Base-by-base conservation (phyloP, 1,140 invertebrate species). In the Drosophila dunni region DNA sequence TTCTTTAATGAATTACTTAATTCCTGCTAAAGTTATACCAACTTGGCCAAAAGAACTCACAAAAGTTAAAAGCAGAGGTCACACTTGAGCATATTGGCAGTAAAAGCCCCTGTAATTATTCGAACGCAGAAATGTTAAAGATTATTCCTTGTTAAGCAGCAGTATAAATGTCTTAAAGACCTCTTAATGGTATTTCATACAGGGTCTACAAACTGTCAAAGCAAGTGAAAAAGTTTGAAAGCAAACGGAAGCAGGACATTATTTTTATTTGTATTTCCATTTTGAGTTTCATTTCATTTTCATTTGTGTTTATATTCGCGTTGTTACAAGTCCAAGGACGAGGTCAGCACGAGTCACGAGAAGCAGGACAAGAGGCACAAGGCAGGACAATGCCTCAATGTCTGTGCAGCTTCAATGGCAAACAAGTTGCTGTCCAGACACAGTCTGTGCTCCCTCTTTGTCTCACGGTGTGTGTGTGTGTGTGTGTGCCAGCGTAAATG, bases 231-330 rank as follows among this genome's bases (percentile, higher is more conserved):
- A 79, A 78, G 54, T 44, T 81, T 66, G 46, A 71, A 64, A 81
- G 65, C 67, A 76, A 86, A 82, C 83, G 81, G 84, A 89, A 90
- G 78, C 42, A 78, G 68, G 65, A 90, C 78, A 89, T 89, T 88
- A 74, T 75, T 89, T 83, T 84, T 83, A 72, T 79, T 75, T 75
- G 38, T 61, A 57, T 86, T 66, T 56, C 46, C 53, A 17, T 82
- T 70, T 75, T 64, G 63, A 75, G 51, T 51, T 68, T 46, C 33
- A 42, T 42, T 68, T 63, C 29, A 36, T 63, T 78, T 70, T 63
- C 54, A 74, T 64, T 67, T 57, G 54, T 1, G 17, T 20, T 20
- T 20, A 20, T 65, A 29, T 15, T 51, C 53, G 65, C 45, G 58
- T 17, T 71, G 58, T 60, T 45, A 33, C 67, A 45, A 65, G 53